Conservation (phyloP, 37 sponge, comb jelly and placozoan genomes). For the Oopsacas minuta region DNA sequence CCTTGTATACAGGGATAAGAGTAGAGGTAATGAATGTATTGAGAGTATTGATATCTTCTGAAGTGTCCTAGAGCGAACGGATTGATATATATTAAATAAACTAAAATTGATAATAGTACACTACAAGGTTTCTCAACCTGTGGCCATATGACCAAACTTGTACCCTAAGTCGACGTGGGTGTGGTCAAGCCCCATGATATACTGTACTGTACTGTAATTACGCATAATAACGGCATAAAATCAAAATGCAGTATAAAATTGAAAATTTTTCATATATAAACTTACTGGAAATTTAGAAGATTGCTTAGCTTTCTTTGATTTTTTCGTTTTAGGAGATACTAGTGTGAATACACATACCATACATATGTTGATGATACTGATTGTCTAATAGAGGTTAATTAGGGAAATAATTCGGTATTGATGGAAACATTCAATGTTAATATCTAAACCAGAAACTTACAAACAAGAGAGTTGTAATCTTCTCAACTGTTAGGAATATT, state of each 20-base stretch:
- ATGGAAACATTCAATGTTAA: no score
- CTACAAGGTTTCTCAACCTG: no score
- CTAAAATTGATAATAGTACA: no score
- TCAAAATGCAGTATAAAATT: no score
- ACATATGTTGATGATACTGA: conserved; percentile 12
- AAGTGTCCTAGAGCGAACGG: not conserved
- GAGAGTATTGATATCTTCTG: not conserved
- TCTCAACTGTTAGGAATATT: not conserved
- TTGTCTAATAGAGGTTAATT: not conserved
- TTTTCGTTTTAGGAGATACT: not conserved
- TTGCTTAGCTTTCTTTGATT: not conserved
- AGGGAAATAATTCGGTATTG: no score
- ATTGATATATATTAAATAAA: no score
- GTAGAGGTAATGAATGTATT: not conserved
- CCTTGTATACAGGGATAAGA: not conserved
- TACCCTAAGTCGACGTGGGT: no score
- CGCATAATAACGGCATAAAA: no score
- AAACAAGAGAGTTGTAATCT: not conserved
- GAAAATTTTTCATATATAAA: no score
- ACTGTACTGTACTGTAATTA: no score
- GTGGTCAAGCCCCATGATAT: no score
- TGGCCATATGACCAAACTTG: no score
- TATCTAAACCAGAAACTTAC: not conserved
- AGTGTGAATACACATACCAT: not conserved
- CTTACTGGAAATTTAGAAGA: not conserved